These are phyloP conservation scores for Callochromis pleurospilus DNA, from an alignment of 2,113 vertebrate genomes.

Conservation along the genomic window DNA sequence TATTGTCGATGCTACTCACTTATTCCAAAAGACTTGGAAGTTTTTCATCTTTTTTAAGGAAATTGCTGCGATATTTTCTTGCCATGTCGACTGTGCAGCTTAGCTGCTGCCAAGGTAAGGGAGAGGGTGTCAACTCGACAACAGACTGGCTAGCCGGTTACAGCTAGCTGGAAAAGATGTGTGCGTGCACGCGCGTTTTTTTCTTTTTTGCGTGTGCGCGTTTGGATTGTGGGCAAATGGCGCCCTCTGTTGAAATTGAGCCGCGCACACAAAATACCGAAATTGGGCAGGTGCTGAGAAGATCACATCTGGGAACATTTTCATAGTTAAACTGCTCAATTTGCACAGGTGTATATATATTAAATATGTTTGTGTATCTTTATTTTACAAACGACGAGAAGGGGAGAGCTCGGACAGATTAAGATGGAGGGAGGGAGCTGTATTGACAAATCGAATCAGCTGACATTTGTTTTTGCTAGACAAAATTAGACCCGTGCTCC, in stretches of 20 bases:
- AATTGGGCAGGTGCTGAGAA: background rate
- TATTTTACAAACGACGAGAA: background rate
- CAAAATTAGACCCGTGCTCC: background rate
- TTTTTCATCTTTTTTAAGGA: constrained; percentile 69
- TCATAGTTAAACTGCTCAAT: background rate
- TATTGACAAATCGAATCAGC: constrained; percentile 5
- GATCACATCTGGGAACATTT: constrained; percentile 11
- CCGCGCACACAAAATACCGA: background rate
- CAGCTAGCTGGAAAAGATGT: constrained; percentile 53
- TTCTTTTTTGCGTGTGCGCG: background rate
- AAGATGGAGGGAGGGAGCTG: constrained; percentile 6
- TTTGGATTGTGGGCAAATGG: background rate
- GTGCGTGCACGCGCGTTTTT: background rate
- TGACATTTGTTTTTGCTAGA: background rate
- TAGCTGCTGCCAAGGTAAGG: constrained; percentile 65
- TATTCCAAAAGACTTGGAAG: constrained; percentile 68
- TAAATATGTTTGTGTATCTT: background rate
- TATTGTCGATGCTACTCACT: constrained; percentile 49
- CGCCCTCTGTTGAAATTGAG: constrained; percentile 19
- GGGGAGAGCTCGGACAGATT: constrained; percentile 32
- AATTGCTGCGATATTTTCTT: constrained; percentile 65
- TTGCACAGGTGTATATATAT: background rate
- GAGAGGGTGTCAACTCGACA: constrained; percentile 66
- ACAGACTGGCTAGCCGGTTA: constrained; percentile 60
- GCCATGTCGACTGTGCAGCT: constrained; percentile 74